Conservation (phyloP, 2,888 invertebrate species). For the Drosophila birchii region DNA sequence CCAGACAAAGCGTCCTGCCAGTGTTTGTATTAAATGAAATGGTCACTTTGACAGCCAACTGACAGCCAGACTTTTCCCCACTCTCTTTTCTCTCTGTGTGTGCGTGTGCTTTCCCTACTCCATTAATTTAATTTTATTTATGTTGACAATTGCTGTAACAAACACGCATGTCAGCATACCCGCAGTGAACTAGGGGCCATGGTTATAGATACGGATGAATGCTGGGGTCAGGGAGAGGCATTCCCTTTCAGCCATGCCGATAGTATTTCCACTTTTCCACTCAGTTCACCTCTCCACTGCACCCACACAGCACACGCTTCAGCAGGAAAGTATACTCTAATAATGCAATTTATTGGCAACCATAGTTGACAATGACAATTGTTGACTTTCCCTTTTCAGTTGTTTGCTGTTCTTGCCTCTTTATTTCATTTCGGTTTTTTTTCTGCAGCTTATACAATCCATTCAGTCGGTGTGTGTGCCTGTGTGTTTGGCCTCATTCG, state of each 20-base stretch:
- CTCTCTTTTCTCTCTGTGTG: neutral
- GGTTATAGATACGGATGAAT: slow-evolving; percentile 19
- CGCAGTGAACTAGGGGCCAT: slow-evolving; percentile 22
- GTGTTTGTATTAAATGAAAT: slow-evolving; percentile 66
- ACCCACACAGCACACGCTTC: slow-evolving; percentile 1
- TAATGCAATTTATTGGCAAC: slow-evolving; percentile 72
- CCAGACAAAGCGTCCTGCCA: slow-evolving; percentile 17
- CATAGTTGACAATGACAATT: slow-evolving; percentile 70
- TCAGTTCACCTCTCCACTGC: slow-evolving; percentile 1
- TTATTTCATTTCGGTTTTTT: slow-evolving; percentile 26
- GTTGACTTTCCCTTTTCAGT: slow-evolving; percentile 59
- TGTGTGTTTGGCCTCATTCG: slow-evolving; percentile 3
- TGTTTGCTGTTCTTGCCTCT: slow-evolving; percentile 25
- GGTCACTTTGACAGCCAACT: slow-evolving; percentile 70
- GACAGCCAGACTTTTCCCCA: slow-evolving; percentile 54
- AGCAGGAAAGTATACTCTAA: slow-evolving; percentile 52
- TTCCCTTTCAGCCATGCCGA: slow-evolving; percentile 44
- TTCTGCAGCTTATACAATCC: slow-evolving; percentile 23
- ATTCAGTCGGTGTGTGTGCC: neutral
- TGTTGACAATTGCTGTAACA: slow-evolving; percentile 67
- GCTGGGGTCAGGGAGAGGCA: slow-evolving; percentile 5
- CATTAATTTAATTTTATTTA: slow-evolving; percentile 76
- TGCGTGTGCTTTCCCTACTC: slow-evolving; percentile 34
- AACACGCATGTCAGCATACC: slow-evolving; percentile 42
- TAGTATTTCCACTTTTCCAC: slow-evolving; percentile 62